Evolutionary conservation across 1,140 invertebrate species (phyloP).

Genomic region (Cylas formicarius): DNA sequence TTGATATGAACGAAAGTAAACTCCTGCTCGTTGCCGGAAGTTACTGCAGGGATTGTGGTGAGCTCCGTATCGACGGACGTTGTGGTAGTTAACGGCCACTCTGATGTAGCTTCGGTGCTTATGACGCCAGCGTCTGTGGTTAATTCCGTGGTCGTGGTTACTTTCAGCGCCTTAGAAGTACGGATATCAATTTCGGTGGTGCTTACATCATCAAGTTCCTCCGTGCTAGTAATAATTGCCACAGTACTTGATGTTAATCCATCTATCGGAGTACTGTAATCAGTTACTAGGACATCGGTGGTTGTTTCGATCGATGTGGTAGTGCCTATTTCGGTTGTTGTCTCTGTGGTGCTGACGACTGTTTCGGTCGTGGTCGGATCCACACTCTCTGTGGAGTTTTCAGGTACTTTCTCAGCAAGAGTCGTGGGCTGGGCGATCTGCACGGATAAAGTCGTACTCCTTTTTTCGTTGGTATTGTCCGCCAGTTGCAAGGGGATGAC

Average conservation of each 20-base stretch:
- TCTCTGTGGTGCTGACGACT: conserved; percentile 4
- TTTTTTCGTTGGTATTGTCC: too few species aligned
- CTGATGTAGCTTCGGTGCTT: neutral
- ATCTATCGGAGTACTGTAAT: neutral
- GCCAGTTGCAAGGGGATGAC: neutral
- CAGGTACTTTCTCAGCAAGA: neutral
- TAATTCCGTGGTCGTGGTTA: conserved; percentile 1
- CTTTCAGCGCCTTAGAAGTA: neutral
- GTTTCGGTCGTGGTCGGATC: conserved; percentile 10
- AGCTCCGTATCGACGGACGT: conserved; percentile 4
- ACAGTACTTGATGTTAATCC: neutral
- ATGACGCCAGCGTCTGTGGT: neutral
- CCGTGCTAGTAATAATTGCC: neutral
- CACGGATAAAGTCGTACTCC: too few species aligned
- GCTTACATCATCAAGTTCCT: neutral
- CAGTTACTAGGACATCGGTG: neutral
- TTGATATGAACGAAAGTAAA: conserved; percentile 15
- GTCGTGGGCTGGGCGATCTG: neutral
- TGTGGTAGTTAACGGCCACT: neutral
- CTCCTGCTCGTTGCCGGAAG: neutral
- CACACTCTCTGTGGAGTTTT: conserved; percentile 12
- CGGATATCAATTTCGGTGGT: neutral
- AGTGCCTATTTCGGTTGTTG: too few species aligned
- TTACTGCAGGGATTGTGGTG: conserved; percentile 1
- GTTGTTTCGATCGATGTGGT: conserved; percentile 7